phyloP scores from a whole-genome alignment of 2,113 vertebrate species.

The Xenus cinereus region DNA sequence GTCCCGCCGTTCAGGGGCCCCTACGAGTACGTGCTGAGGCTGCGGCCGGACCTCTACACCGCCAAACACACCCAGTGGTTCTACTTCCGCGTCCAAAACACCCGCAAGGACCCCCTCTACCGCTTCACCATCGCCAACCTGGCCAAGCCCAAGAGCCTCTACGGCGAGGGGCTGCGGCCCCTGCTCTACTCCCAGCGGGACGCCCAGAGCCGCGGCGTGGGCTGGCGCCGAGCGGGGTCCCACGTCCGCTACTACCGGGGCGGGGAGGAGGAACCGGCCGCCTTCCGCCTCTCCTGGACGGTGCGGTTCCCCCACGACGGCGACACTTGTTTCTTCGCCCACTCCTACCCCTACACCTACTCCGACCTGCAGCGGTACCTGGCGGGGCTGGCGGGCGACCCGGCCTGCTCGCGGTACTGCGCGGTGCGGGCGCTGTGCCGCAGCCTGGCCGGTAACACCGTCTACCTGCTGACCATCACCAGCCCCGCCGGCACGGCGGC shows the following conservation, averaged over 20 bases:
- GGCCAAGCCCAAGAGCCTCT: slow-evolving; percentile 89
- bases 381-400: slow-evolving; percentile 66
- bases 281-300: slow-evolving; percentile 86
- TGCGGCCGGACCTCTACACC: slow-evolving; percentile 88
- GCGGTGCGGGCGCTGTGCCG: slow-evolving; percentile 81
- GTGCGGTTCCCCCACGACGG: slow-evolving; percentile 79
- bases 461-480: slow-evolving; percentile 86
- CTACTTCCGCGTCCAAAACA: slow-evolving; percentile 91
- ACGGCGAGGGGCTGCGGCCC: slow-evolving; percentile 81
- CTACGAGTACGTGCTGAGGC: slow-evolving; percentile 85
- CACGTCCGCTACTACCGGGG: slow-evolving; percentile 81
- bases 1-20: slow-evolving; percentile 68
- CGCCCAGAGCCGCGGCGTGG: slow-evolving; percentile 67
- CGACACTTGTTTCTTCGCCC: slow-evolving; percentile 90
- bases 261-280: not conserved
- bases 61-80: slow-evolving; percentile 94
- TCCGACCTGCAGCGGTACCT: slow-evolving; percentile 85
- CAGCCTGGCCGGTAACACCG: slow-evolving; percentile 86
- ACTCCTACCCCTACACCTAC: slow-evolving; percentile 93
- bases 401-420: slow-evolving; percentile 74
- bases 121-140: slow-evolving; percentile 92
- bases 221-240: slow-evolving; percentile 81
- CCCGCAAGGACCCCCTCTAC: slow-evolving; percentile 77
- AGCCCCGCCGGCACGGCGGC: not conserved
- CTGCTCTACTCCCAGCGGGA: slow-evolving; percentile 89